These are phyloP conservation scores for Furcifer pardalis DNA, from an alignment of 2,797 vertebrate species.

Conservation along the genomic window DNA sequence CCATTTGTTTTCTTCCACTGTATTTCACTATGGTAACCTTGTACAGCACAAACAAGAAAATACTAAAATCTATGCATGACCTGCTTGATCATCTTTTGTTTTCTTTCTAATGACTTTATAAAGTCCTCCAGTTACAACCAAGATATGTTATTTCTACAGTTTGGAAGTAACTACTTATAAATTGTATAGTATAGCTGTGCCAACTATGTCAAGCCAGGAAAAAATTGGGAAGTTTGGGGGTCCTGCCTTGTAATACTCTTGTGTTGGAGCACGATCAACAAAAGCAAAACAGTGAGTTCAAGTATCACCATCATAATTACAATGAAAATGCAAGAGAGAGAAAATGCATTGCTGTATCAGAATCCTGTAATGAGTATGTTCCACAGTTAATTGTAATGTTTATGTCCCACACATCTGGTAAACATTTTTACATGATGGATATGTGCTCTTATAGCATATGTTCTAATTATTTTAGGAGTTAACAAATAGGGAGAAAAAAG, in stretches of 20 bases:
- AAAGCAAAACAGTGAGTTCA: no score
- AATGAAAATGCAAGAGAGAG: not conserved
- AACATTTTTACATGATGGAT: not conserved
- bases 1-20: no score
- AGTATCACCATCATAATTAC: not conserved
- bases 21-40: not conserved
- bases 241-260: no score
- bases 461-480: not conserved
- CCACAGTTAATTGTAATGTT: not conserved
- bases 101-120: no score
- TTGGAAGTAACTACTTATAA: no score
- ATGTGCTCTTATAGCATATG: not conserved
- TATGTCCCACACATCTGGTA: no score
- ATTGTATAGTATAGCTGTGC: no score
- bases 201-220: no score
- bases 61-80: not conserved
- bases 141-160: no score
- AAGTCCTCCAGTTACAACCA: no score
- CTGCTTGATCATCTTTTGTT: rapidly evolving
- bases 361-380: not conserved
- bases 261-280: no score
- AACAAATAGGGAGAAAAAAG: not conserved
- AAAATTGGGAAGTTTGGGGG: no score
- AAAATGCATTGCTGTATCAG: not conserved
- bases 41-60: not conserved